These are phyloP conservation scores for Sminthopsis crassicaudata DNA, from an alignment of 2,113 vertebrate species.

Conservation along the genomic window DNA sequence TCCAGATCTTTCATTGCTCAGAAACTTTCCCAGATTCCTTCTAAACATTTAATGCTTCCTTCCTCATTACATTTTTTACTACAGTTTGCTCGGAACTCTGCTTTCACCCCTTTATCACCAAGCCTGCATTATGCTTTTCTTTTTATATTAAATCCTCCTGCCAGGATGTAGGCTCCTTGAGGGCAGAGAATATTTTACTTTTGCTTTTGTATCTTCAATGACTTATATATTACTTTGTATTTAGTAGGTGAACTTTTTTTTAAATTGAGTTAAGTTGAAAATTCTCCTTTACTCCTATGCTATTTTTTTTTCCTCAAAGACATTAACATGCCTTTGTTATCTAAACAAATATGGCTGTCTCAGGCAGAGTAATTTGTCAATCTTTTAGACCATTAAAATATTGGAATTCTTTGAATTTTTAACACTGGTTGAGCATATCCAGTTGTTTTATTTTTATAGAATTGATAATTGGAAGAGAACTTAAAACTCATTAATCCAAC, in stretches of 20 bases:
- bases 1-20: not conserved
- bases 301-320: not conserved
- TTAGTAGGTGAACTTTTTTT: not conserved
- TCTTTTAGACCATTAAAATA: not conserved
- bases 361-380: not conserved
- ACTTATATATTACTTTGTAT: not conserved
- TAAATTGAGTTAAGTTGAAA: not conserved
- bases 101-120: not conserved
- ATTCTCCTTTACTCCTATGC: not conserved
- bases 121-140: not conserved
- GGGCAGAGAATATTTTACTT: not conserved
- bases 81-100: not conserved
- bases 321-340: not conserved
- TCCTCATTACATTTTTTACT: not conserved
- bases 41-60: not conserved
- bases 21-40: not conserved
- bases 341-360: not conserved
- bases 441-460: not conserved
- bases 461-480: not conserved
- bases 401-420: not conserved
- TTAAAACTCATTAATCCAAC: not conserved
- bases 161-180: not conserved
- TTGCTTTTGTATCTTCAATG: not conserved
- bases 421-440: not conserved
- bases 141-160: not conserved